Evolutionary conservation across 2,113 vertebrate species (phyloP).

Genomic region (Ctenomys sociabilis): DNA sequence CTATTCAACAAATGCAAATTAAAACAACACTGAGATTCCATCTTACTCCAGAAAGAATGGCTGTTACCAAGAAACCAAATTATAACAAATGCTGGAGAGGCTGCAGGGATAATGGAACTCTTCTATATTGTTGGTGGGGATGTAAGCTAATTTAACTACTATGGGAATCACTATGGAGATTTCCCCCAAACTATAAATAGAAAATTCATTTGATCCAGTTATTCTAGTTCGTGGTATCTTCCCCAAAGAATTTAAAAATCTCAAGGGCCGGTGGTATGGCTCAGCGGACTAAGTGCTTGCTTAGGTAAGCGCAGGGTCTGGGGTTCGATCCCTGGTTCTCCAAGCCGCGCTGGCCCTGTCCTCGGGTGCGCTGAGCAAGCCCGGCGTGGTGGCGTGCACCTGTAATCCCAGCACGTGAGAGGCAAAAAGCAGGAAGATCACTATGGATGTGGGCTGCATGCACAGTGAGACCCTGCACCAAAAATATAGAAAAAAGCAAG

Average conservation of each 20-base stretch:
- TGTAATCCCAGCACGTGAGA: too few relatives aligned
- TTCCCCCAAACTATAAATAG: neutral
- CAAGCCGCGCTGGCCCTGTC: too few relatives aligned
- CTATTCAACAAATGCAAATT: neutral
- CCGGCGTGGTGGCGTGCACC: too few relatives aligned
- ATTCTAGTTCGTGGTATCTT: neutral
- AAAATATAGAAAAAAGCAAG: too few relatives aligned
- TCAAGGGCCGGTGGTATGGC: too few relatives aligned
- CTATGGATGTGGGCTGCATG: too few relatives aligned
- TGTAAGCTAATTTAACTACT: neutral
- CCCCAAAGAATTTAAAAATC: neutral
- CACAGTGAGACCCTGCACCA: too few relatives aligned
- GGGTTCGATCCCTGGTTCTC: too few relatives aligned
- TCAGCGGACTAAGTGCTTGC: too few relatives aligned
- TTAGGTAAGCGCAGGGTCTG: too few relatives aligned
- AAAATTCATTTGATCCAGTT: neutral
- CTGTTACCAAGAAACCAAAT: neutral
- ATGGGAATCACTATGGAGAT: neutral
- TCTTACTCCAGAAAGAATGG: neutral
- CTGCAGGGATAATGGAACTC: neutral
- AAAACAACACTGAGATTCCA: neutral
- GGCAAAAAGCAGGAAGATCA: too few relatives aligned
- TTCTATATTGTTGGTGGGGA: neutral
- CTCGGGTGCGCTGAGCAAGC: too few relatives aligned
- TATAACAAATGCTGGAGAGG: neutral